Evolutionary conservation across 2,797 vertebrate species (phyloP).

Genomic region (Esox masquinongy): DNA sequence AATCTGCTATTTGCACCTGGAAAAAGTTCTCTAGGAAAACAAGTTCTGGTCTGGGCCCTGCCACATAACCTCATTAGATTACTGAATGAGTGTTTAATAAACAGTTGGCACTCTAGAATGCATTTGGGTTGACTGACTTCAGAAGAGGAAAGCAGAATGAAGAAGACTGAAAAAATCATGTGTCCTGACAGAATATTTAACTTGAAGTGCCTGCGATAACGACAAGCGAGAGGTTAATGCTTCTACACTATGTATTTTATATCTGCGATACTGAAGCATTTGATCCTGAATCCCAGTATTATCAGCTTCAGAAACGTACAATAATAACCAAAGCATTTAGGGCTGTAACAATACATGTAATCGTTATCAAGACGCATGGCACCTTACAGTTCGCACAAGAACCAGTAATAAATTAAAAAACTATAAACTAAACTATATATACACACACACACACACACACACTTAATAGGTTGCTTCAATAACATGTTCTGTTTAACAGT

Average conservation of each 20-base stretch:
- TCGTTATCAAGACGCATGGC: no score
- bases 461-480: background rate
- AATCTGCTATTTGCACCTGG: slow-evolving; percentile 43
- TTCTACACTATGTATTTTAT: background rate
- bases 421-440: no score
- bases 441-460: no score
- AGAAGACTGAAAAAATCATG: background rate
- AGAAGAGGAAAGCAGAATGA: background rate
- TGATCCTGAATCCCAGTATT: background rate
- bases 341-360: background rate
- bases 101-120: slow-evolving; percentile 9
- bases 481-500: background rate
- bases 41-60: slow-evolving; percentile 27
- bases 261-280: background rate
- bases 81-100: slow-evolving; percentile 30
- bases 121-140: slow-evolving; percentile 16
- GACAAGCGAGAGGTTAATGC: background rate
- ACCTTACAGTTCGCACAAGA: background rate
- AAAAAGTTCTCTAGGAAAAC: slow-evolving; percentile 20
- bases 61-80: slow-evolving; percentile 28
- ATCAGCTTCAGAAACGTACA: background rate
- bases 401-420: background rate
- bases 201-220: background rate
- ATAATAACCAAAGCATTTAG: background rate
- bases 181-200: slow-evolving; percentile 8